Evolutionary conservation across 1,140 invertebrate species (phyloP).

Genomic region (Calephelis virginiensis): DNA sequence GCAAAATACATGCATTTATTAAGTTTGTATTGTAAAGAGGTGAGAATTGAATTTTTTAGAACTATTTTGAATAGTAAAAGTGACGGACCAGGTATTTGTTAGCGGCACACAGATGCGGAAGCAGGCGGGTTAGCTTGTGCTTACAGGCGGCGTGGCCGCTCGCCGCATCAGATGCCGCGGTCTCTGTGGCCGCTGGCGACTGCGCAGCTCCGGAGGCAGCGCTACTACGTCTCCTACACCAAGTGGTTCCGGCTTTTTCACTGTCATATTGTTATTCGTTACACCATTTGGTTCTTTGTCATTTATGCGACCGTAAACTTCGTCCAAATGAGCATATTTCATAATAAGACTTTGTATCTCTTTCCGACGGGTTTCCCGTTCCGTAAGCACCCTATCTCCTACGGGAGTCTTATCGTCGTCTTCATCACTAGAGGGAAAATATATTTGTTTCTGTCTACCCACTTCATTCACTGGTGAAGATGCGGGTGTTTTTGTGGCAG

Average conservation of each 20-base stretch:
- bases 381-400: conserved; percentile 79
- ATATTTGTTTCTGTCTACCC: conserved; percentile 74
- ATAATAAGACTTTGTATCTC: conserved; percentile 89
- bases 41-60: background rate
- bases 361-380: conserved; percentile 86
- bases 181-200: conserved; percentile 62
- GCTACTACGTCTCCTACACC: conserved; percentile 56
- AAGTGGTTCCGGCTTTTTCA: conserved; percentile 63
- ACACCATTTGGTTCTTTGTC: conserved; percentile 51
- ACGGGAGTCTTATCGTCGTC: conserved; percentile 78
- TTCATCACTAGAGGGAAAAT: conserved; percentile 71
- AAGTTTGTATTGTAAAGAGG: conserved; percentile 6
- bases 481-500: conserved; percentile 57
- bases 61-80: conserved; percentile 34
- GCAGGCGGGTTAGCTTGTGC: conserved; percentile 67
- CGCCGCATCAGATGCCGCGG: conserved; percentile 58
- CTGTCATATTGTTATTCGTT: conserved; percentile 28
- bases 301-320: conserved; percentile 78
- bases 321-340: conserved; percentile 87
- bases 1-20: conserved; percentile 43
- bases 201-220: conserved; percentile 64
- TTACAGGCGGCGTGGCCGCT: conserved; percentile 79
- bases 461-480: conserved; percentile 55
- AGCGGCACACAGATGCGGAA: conserved; percentile 69
- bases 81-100: conserved; percentile 65